Evolutionary conservation across 1,140 invertebrate species (phyloP).

Genomic region (Pseudoatta argentina): DNA sequence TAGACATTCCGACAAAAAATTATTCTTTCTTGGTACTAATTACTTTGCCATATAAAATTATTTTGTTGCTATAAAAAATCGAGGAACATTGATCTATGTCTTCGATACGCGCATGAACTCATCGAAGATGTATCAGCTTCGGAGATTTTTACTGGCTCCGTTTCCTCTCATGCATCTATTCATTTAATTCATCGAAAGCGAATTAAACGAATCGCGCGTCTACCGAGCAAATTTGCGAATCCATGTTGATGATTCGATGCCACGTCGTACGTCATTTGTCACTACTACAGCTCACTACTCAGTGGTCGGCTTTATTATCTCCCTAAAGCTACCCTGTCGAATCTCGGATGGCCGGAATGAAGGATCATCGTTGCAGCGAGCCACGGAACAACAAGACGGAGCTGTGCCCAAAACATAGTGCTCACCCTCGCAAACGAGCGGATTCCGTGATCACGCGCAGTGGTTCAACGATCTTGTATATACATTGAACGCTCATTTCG

Average conservation of each 20-base stretch:
- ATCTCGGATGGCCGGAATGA: constrained; percentile 40
- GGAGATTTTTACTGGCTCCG: not conserved
- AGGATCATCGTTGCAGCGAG: constrained; percentile 51
- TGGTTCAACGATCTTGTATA: constrained; percentile 59
- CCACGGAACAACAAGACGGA: constrained; percentile 63
- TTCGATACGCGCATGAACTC: not conserved
- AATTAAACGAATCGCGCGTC: constrained; percentile 31
- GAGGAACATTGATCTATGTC: not conserved
- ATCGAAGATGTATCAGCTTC: not conserved
- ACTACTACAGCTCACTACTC: not conserved
- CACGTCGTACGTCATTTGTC: constrained; percentile 6
- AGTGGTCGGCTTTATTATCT: constrained; percentile 39
- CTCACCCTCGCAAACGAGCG: constrained; percentile 67
- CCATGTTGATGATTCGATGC: constrained; percentile 25
- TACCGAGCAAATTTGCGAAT: constrained; percentile 40
- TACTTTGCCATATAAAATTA: not conserved
- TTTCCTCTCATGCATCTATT: constrained; percentile 46
- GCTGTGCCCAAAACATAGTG: constrained; percentile 3
- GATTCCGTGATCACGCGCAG: constrained; percentile 63
- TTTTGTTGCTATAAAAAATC: not conserved
- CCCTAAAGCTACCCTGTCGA: constrained; percentile 27
- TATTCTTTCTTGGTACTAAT: not conserved
- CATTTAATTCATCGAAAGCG: constrained; percentile 51
- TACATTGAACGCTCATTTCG: constrained; percentile 43
- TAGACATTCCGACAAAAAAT: not conserved